Evolutionary conservation across 1,140 invertebrate species (phyloP), one percentile per base, ranked within the genome.

Genomic region (Diorhabda carinulata): DNA sequence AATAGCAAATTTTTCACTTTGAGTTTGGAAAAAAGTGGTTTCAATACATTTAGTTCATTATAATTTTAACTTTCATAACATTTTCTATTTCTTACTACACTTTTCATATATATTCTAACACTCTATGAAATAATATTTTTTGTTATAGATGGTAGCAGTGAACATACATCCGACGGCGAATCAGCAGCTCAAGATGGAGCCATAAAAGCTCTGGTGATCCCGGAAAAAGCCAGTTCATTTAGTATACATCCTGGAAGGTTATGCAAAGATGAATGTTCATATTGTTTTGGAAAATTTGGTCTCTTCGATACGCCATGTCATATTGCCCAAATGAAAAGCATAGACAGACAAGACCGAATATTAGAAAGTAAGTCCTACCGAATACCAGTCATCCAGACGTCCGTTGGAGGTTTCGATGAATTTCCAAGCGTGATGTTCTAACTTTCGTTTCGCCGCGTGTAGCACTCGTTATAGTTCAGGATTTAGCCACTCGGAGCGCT

Each of bases 241-340:
- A 91, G 90, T 68, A 92, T 94, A 73, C 92, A 93, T 83, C 91
- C 91, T 0, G 91, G 87, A 2, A 80, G 91, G 7, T 77, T 91
- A 3, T 94, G 92, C 78, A 87, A 89, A 73, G 91, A 93, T 78
- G 90, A 92, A 71, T 94, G 92, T 78, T 91, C 89, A 73, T 93
- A 93, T 76, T 94, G 92, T 76, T 90, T 90, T 72, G 91, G 91
- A 5, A 93, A 93, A 80, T 94, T 94, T 73, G 92, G 92, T 0
- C 87, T 91, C 0, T 87, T 92, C 62, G 92, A 94, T 74, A 93
- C 92, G 0, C 92, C 92, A 0, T 92, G 92, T 82, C 92, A 94
- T 78, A 87, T 94, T 47, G 91, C 91, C 0, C 91, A 93, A 79
- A 89, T 93, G 79, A 94, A 93, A 77, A 91, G 89, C 43, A 83